Evolutionary conservation across 2,797 vertebrate species (phyloP).

Genomic region (Sciurus carolinensis): DNA sequence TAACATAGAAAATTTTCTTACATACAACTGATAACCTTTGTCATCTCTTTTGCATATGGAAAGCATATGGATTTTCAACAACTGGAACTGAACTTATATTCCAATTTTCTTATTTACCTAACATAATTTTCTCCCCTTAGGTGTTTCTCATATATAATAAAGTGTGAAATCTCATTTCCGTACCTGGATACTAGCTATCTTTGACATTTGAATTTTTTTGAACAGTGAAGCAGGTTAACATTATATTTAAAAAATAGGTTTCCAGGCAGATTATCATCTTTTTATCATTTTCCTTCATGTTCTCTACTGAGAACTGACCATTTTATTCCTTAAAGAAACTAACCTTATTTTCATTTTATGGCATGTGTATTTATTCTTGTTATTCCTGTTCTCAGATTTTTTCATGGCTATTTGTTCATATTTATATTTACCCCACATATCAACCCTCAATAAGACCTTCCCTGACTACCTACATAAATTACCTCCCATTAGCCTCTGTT

Average conservation of each 20-base stretch:
- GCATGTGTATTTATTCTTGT: not conserved
- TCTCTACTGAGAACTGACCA: not conserved
- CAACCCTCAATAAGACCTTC: not conserved
- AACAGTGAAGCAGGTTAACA: not conserved
- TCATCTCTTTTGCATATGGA: not conserved
- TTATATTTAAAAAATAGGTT: not conserved
- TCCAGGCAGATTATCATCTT: not conserved
- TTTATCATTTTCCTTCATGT: not conserved
- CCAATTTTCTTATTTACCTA: not conserved
- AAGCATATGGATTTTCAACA: not conserved
- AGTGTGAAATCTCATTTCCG: not conserved
- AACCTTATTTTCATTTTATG: not conserved
- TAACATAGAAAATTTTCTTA: not conserved
- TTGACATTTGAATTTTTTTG: conserved; percentile 2
- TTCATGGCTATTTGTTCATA: not conserved
- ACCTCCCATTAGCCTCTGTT: not conserved
- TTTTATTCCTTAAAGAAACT: not conserved
- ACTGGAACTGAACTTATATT: not conserved
- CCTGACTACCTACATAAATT: not conserved
- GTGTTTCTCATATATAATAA: not conserved
- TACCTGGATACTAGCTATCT: not conserved
- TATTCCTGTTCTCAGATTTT: not conserved
- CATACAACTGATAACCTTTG: not conserved
- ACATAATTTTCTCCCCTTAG: not conserved
- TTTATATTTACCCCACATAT: not conserved